Evolutionary conservation across 1,140 invertebrate species (phyloP).

Genomic region (Drosophila subobscura): DNA sequence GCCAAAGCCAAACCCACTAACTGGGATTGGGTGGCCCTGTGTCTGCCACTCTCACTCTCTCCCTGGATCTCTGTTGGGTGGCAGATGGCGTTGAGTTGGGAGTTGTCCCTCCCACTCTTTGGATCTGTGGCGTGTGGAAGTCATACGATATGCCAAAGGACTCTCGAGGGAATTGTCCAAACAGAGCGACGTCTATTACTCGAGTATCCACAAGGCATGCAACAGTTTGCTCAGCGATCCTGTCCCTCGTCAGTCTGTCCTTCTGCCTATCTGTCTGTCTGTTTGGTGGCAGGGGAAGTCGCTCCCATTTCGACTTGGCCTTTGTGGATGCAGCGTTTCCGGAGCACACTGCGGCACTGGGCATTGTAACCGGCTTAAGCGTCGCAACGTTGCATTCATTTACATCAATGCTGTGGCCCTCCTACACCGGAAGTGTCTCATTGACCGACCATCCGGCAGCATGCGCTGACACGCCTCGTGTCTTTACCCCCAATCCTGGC

Average conservation of each 20-base stretch:
- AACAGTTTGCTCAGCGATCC: conserved; percentile 67
- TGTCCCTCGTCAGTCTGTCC: conserved; percentile 11
- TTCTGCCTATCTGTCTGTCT: no score
- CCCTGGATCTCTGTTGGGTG: conserved; percentile 87
- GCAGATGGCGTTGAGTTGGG: conserved; percentile 74
- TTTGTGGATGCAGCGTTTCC: conserved; percentile 90
- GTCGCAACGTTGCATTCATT: conserved; percentile 87
- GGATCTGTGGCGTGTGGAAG: no score
- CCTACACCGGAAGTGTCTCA: conserved; percentile 87
- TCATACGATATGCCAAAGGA: conserved; percentile 15
- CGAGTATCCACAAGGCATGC: conserved; percentile 53
- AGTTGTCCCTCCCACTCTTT: no score
- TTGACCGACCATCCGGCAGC: conserved; percentile 88
- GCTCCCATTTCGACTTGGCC: conserved; percentile 86
- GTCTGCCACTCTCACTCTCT: conserved; percentile 86
- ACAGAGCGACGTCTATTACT: conserved; percentile 50
- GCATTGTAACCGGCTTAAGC: conserved; percentile 87
- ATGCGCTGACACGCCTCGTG: conserved; percentile 89
- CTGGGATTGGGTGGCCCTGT: conserved; percentile 88
- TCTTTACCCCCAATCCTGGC: conserved; percentile 85
- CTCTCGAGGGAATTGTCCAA: conserved; percentile 3
- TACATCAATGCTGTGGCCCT: conserved; percentile 90
- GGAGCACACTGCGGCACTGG: conserved; percentile 87
- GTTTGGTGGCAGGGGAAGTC: conserved; percentile 7
- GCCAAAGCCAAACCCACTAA: conserved; percentile 88